A percentile compares a stretch with the other conserved stretches of the same genome.
These are phyloP conservation scores for Oxyruncus cristatus DNA, from an alignment of 2,113 vertebrate species.

Conservation along the genomic window DNA sequence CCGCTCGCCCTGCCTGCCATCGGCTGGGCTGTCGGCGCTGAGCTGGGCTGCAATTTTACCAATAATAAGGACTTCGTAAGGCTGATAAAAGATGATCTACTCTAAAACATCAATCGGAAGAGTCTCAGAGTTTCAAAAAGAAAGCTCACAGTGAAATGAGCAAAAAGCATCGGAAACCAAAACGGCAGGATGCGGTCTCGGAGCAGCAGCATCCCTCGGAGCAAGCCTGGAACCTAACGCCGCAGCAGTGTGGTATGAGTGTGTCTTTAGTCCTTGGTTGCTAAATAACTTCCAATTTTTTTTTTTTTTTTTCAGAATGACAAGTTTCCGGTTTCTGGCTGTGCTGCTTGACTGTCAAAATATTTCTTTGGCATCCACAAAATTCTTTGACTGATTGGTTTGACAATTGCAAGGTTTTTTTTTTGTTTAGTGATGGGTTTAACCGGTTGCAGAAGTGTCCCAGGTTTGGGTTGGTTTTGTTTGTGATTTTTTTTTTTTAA, in stretches of 20 bases:
- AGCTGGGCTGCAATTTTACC: not conserved
- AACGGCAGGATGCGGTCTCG: slow-evolving; percentile 34
- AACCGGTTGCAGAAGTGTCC: slow-evolving; percentile 77
- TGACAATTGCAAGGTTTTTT: slow-evolving; percentile 71
- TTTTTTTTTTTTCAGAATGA: not conserved
- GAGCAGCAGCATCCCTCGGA: slow-evolving; percentile 51
- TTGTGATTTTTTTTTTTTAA: not conserved
- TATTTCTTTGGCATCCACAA: slow-evolving; percentile 84
- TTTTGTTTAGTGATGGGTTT: slow-evolving; percentile 71
- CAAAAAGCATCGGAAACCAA: slow-evolving; percentile 66
- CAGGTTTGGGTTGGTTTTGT: slow-evolving; percentile 57
- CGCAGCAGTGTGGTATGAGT: slow-evolving; percentile 51
- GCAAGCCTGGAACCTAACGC: slow-evolving; percentile 64
- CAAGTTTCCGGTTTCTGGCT: slow-evolving; percentile 75
- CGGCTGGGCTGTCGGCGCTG: not conserved
- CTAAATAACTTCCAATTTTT: slow-evolving; percentile 63
- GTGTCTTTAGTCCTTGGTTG: slow-evolving; percentile 56
- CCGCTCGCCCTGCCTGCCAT: not conserved
- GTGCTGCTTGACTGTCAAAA: slow-evolving; percentile 79
- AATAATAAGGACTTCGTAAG: slow-evolving; percentile 48
- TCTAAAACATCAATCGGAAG: slow-evolving; percentile 33
- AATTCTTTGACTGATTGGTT: slow-evolving; percentile 71
- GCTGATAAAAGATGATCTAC: slow-evolving; percentile 56
- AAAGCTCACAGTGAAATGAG: slow-evolving; percentile 68
- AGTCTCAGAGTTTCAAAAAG: slow-evolving; percentile 58